A percentile compares a stretch with the other conserved stretches of the same genome.
Evolutionary conservation across 2,888 invertebrate genomes (phyloP).

Genomic region (Leptopilina myrica): DNA sequence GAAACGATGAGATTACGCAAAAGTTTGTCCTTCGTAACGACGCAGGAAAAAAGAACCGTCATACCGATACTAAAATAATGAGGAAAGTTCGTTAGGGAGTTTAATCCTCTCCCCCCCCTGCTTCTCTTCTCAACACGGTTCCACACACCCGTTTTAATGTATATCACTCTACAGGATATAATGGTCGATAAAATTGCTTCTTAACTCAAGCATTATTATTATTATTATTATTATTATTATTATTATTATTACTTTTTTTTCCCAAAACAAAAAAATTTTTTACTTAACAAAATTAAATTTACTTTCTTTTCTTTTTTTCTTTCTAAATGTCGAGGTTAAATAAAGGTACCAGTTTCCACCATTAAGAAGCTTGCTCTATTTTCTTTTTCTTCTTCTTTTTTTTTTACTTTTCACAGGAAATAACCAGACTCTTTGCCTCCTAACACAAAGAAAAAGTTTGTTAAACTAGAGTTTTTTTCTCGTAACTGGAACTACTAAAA

Average conservation of each 20-base stretch:
- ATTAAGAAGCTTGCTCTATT: not conserved
- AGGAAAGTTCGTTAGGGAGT: conserved; percentile 24
- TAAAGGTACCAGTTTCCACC: conserved; percentile 10
- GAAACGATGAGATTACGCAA: conserved; percentile 3
- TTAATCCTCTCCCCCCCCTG: not conserved
- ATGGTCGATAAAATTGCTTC: not conserved
- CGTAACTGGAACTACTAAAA: conserved; percentile 25
- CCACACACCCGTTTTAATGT: not conserved
- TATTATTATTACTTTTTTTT: not conserved
- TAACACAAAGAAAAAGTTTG: conserved; percentile 28
- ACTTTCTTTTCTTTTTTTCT: not conserved
- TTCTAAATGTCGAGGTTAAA: not conserved
- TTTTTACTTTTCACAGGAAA: conserved; percentile 1
- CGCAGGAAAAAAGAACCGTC: conserved; percentile 4
- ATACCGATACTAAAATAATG: conserved; percentile 19
- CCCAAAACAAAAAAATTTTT: not conserved
- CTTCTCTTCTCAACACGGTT: too few species aligned
- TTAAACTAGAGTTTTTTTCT: conserved; percentile 20
- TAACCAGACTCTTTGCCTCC: conserved; percentile 11
- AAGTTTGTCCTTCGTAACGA: not conserved
- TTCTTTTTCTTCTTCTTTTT: too few species aligned
- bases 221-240: not conserved
- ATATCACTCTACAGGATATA: not conserved
- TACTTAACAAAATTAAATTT: not conserved
- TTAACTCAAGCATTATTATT: not conserved